phyloP scores from a whole-genome alignment of 2,888 invertebrate genomes.

The Sesia bembeciformis region DNA sequence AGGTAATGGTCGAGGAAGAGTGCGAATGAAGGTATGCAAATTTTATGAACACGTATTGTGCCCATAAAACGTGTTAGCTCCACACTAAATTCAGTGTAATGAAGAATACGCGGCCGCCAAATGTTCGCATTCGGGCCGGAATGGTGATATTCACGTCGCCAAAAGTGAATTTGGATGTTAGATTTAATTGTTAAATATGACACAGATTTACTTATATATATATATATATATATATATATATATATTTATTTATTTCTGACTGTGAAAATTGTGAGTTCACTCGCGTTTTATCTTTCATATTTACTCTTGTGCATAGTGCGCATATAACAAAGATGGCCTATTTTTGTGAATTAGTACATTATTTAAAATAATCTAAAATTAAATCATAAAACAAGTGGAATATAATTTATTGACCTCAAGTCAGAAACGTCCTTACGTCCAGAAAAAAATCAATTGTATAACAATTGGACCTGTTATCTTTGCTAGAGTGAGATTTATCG shows the following conservation, averaged over 20 bases:
- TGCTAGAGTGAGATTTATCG: constrained; percentile 23
- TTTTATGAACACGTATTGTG: constrained; percentile 65
- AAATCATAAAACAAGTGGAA: too few species aligned
- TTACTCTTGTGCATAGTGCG: too few species aligned
- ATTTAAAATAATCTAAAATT: too few species aligned
- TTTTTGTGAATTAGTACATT: too few species aligned
- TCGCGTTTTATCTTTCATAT: too few species aligned
- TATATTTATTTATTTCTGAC: too few species aligned
- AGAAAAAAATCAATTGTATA: constrained; percentile 33
- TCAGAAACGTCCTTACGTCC: too few species aligned
- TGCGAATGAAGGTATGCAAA: constrained; percentile 71
- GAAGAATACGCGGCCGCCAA: constrained; percentile 41
- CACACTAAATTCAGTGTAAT: constrained; percentile 39
- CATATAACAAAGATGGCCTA: too few species aligned
- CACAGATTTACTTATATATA: background rate
- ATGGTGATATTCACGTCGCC: constrained; percentile 23
- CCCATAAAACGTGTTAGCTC: constrained; percentile 47
- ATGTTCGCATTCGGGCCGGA: constrained; percentile 21
- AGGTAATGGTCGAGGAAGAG: constrained; percentile 71
- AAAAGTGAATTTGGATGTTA: constrained; percentile 46
- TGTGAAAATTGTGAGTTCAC: too few species aligned
- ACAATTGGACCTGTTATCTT: constrained; percentile 40
- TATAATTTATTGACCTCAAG: too few species aligned
- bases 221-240: too few species aligned
- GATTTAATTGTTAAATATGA: constrained; percentile 41